Percentiles rank a stretch among this genome's conserved stretches.
phyloP scores from a whole-genome alignment of 2,113 vertebrate species.

The Cinclus mexicanus region DNA sequence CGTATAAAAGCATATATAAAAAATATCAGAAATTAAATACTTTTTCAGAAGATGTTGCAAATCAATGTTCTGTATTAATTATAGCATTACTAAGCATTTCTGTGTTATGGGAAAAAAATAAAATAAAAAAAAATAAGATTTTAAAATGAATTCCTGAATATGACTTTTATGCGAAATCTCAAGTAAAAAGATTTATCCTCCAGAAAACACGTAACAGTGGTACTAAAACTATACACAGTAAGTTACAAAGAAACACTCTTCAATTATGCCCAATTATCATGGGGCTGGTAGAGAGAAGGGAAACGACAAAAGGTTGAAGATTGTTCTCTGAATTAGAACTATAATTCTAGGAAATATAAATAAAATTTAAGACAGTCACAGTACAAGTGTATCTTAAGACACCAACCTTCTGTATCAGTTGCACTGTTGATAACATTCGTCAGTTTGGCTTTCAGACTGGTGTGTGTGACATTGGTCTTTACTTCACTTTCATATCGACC shows the following conservation, averaged over 20 bases:
- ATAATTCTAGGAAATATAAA: background rate
- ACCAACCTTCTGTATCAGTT: constrained; percentile 92
- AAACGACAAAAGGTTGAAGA: background rate
- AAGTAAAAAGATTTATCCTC: background rate
- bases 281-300: background rate
- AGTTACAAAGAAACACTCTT: background rate
- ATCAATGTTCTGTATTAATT: background rate
- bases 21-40: background rate
- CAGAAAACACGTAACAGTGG: background rate
- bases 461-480: constrained; percentile 79
- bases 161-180: background rate
- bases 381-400: background rate
- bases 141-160: background rate
- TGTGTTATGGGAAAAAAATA: background rate
- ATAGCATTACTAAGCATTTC: background rate
- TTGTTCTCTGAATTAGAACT: background rate
- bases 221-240: background rate
- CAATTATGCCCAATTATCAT: background rate
- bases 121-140: background rate
- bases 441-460: constrained; percentile 92
- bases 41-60: background rate
- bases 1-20: background rate
- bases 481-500: constrained; percentile 83
- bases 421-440: constrained; percentile 94
- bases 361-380: background rate